Percentiles rank a stretch among this genome's conserved stretches.
These are phyloP conservation scores for Vireo altiloquus DNA, from an alignment of 2,113 vertebrate species.

Conservation along the genomic window DNA sequence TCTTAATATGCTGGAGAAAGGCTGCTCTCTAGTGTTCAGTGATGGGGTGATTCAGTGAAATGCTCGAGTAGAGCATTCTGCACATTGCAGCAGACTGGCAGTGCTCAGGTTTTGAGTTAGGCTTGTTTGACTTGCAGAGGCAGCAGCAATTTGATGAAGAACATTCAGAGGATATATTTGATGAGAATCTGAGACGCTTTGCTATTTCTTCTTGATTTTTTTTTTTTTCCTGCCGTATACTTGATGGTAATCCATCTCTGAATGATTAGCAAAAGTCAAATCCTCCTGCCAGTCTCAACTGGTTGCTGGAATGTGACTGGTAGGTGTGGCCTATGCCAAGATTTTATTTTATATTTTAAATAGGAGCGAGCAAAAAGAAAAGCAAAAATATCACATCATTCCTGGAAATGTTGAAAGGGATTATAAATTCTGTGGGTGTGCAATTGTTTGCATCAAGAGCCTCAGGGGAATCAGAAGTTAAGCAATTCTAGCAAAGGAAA, in stretches of 20 bases:
- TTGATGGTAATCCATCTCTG: background rate
- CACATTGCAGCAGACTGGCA: background rate
- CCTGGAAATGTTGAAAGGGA: background rate
- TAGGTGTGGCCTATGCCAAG: background rate
- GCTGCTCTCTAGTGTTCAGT: slow-evolving; percentile 54
- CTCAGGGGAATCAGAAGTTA: background rate
- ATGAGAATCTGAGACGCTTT: background rate
- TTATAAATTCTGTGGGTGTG: background rate
- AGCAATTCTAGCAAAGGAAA: background rate
- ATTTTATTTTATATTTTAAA: background rate
- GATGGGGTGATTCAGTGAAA: background rate
- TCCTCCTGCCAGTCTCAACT: background rate
- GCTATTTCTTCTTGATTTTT: background rate
- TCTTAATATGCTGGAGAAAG: background rate
- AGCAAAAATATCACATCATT: background rate
- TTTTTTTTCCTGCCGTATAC: background rate
- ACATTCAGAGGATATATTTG: background rate
- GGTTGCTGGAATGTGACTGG: background rate
- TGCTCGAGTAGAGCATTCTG: background rate
- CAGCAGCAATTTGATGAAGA: background rate
- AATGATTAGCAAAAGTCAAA: background rate
- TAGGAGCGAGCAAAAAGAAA: background rate
- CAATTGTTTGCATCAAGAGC: background rate
- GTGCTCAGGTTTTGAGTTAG: rapidly evolving
- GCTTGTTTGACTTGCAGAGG: background rate